A percentile compares a stretch with the other conserved stretches of the same genome.
Conservation (phyloP, 2,797 vertebrate species). For the Diplodus sargus region DNA sequence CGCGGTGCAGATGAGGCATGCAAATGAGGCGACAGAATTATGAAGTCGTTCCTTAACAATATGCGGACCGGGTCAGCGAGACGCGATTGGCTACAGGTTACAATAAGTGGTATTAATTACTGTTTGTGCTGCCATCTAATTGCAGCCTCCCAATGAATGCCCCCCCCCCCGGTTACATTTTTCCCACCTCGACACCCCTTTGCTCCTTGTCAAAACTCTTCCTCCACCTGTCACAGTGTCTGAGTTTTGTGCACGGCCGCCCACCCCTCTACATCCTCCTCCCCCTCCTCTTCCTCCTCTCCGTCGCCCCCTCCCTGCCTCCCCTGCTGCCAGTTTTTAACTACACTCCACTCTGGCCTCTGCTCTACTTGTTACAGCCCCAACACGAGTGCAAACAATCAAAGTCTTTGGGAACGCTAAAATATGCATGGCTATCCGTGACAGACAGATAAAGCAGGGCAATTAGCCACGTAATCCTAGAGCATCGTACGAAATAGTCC, state of each 20-base stretch:
- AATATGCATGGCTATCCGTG: slow-evolving; percentile 99
- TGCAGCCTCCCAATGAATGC: slow-evolving; percentile 47
- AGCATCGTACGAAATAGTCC: slow-evolving; percentile 87
- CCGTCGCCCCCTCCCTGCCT: slow-evolving; percentile 63
- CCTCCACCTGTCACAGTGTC: slow-evolving; percentile 79
- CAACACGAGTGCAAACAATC: slow-evolving; percentile 95
- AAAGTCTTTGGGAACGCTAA: slow-evolving; percentile 99
- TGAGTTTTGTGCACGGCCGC: slow-evolving; percentile 41
- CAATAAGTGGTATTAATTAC: slow-evolving; percentile 76
- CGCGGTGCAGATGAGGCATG: slow-evolving; percentile 53
- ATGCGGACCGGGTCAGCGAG: slow-evolving; percentile 54
- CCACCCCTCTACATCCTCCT: slow-evolving; percentile 32
- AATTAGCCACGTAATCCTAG: slow-evolving; percentile 99
- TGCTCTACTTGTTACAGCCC: slow-evolving; percentile 96
- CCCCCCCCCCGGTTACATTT: slow-evolving; percentile 44
- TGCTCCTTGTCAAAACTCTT: slow-evolving; percentile 81
- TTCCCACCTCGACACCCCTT: slow-evolving; percentile 65
- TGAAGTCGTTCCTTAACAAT: slow-evolving; percentile 48
- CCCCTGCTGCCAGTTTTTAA: slow-evolving; percentile 90
- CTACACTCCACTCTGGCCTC: slow-evolving; percentile 96
- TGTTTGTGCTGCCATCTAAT: slow-evolving; percentile 69
- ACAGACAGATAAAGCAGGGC: slow-evolving; percentile 98
- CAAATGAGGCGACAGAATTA: slow-evolving; percentile 60
- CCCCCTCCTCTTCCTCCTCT: slow-evolving; percentile 48
- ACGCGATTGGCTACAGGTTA: slow-evolving; percentile 44